Base-by-base conservation (phyloP, 2,113 vertebrate genomes). In the Cygnus buccinator region DNA sequence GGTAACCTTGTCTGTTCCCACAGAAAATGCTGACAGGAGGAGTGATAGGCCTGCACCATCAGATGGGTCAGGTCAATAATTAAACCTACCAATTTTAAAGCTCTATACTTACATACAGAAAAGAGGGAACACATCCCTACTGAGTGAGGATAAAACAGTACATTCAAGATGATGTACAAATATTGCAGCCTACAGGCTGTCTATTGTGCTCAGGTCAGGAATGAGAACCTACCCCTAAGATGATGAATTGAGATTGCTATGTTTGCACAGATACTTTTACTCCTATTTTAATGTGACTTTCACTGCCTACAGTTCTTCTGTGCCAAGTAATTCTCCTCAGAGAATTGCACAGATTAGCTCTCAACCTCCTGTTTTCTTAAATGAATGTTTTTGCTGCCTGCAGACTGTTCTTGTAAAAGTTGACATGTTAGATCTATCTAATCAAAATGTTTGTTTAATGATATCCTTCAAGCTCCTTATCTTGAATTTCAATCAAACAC, bases 401-500 rank as follows among this genome's bases (percentile, higher is more conserved):
- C 62, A 86, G 54, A 62, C 48, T 79, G 31, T 72, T 93, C 84
- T 58, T 89, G 39, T 79, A 20, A 57, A 89, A 79, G 67, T 6
- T 85, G 70, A 81, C 6, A 1, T 83, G 18, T 79, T 94, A 73
- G 58, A 62, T 85, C 54, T 65, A 13, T 41, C 54, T 91, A 82
- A 90, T 87, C 54, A 89, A 82, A 95, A 94, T 50, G 48, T 87
- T 94, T 92, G 62, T 92, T 82, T 90, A 91, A 76, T 85, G 9
- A 68, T 75, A 48, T 77, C 52, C 66, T 84, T 94, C 50, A 78
- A 48, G n/a, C 22, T 81, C 54, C 46, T 70, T 82, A 68, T 66
- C 75, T 48, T 61, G 54, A 87, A 82, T 84, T 95, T 91, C 54
- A 35, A 41, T 55, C 37, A 78, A 58, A 72, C 13, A 20, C 72